Percentiles rank a stretch among this genome's conserved stretches.
Evolutionary conservation across 2,113 vertebrate species (phyloP).

Genomic region (Sturnus vulgaris): DNA sequence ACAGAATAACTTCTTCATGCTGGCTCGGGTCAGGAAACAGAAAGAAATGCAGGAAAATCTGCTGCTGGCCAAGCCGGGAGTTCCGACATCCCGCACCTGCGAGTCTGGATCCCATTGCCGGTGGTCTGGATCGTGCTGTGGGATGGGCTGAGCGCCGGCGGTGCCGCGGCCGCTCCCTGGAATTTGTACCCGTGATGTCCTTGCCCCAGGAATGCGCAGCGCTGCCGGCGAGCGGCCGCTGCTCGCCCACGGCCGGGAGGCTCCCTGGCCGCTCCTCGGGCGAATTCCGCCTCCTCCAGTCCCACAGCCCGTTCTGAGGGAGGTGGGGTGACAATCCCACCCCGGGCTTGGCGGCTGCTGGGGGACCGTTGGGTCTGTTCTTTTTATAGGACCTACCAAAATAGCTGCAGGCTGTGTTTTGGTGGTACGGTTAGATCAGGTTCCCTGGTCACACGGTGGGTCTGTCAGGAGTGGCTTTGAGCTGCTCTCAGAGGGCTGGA

Average conservation of each 20-base stretch:
- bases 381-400: not conserved
- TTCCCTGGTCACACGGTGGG: not conserved
- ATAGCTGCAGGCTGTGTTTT: not conserved
- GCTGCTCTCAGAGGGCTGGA: not conserved
- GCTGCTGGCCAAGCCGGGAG: not conserved
- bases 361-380: not conserved
- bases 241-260: not conserved
- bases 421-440: not conserved
- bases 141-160: not conserved
- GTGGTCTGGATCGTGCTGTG: not conserved
- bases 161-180: not conserved
- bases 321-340: not conserved
- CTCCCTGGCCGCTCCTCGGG: accelerated
- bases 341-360: not conserved
- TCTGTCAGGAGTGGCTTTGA: not conserved
- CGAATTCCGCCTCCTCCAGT: accelerated
- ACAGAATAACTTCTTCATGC: not conserved
- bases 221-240: accelerated
- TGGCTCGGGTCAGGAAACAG: not conserved
- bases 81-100: no score
- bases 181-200: not conserved
- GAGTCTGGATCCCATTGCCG: accelerated
- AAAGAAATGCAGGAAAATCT: not conserved
- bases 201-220: not conserved
- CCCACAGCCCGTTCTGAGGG: accelerated